Base-by-base conservation (phyloP, 1,140 invertebrate genomes). In the Pseudobourletiella spinata region DNA sequence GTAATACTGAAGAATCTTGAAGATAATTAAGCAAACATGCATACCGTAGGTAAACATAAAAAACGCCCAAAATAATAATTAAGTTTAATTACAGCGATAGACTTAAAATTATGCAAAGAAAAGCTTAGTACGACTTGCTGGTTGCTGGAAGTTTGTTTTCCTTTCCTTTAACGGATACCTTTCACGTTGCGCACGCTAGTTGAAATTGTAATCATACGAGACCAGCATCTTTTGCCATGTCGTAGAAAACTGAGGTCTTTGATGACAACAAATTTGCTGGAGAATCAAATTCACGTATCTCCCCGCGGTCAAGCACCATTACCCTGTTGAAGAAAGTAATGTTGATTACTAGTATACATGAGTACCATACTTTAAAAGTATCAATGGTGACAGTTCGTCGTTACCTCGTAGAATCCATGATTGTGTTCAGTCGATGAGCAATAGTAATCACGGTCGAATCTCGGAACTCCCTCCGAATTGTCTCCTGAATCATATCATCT, bases 371-470 rank as follows among this genome's bases (percentile, higher is more conserved):
- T 6, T 25, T 39, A n/a, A 39, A 39, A 39, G n/a, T 39, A 39
- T 39, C 32, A 39, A 39, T 8, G n/a, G 8, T 39, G 8, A 39
- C 32, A 8, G 32, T 8, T 39, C 32, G 32, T 39, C n/a, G n/a
- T n/a, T 58, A 58, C 57, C 57, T 58, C 29, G 57, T 44, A 30
- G 57, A 90, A 77, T 96, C 91, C 82, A 96, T 83, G 61, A 95
- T 94, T 28, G 92, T 96, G 75, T 95, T 93, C 54, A 95, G 82
- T 30, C 92, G 83, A 77, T 96, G 92, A 51, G 92, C 93, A 74
- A 97, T 95, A 0, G 92, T 95, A 32, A 96, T 80, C 56, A 96
- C 86, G 18, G 92, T 96, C 75, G 89, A 92, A 64, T 88, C 81
- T 69, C 80, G 83, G 75, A 96, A 95, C 74, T 94, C 88, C 46